Conservation (phyloP, 1,140 invertebrate species). For the Leucophenga varia region DNA sequence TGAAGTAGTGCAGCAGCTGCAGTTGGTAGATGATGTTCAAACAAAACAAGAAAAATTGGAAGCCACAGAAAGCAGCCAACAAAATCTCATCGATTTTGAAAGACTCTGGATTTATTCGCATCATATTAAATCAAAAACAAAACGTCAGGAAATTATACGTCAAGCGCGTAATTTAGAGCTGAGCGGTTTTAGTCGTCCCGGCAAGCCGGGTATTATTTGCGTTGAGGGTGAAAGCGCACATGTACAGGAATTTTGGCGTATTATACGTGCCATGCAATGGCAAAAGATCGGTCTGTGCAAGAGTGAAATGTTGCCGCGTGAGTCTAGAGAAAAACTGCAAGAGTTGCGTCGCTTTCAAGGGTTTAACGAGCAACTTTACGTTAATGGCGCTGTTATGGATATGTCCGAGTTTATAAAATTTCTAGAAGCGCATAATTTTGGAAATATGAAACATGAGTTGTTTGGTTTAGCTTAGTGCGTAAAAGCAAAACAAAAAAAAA, state of each 20-base stretch:
- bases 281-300: constrained; percentile 58
- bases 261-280: constrained; percentile 60
- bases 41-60: neutral
- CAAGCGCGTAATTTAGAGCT: constrained; percentile 67
- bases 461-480: constrained; percentile 66
- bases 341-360: constrained; percentile 62
- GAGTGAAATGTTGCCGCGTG: constrained; percentile 34
- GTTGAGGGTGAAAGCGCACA: constrained; percentile 65
- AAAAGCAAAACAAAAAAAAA: no score
- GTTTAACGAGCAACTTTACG: constrained; percentile 72
- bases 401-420: constrained; percentile 72
- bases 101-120: constrained; percentile 82
- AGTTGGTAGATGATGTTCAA: constrained; percentile 36
- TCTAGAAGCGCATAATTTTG: constrained; percentile 66
- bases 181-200: constrained; percentile 76
- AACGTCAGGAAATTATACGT: constrained; percentile 70
- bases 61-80: neutral
- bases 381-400: constrained; percentile 65
- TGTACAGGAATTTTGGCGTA: constrained; percentile 69
- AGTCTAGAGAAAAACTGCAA: constrained; percentile 21
- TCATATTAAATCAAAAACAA: constrained; percentile 81
- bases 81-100: constrained; percentile 53
- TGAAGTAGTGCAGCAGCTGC: constrained; percentile 3
- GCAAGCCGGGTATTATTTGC: constrained; percentile 79
- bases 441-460: constrained; percentile 72